Base-by-base conservation (phyloP, 2,888 invertebrate genomes). In the Tenthredo scrophulariae region DNA sequence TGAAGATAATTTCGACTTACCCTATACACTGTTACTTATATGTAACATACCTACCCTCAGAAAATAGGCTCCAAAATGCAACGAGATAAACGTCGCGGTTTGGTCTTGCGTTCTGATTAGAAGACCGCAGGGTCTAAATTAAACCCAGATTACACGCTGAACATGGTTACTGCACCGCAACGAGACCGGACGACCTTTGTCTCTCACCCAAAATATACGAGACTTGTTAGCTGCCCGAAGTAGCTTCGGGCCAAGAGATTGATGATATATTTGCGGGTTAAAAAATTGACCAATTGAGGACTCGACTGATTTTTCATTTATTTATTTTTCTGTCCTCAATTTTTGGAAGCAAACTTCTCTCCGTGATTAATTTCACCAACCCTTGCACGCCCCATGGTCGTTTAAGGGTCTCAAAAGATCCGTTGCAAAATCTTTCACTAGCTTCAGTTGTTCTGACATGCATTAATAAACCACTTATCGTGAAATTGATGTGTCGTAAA, bases 41-140 rank as follows among this genome's bases (percentile, higher is more conserved):
- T 22, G 10, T 4, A n/a, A n/a, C 62, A 10, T 26, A 18, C 1
- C 65, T 29, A 26, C 10, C 18, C 33, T 67, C 5, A 67, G 26
- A 26, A 67, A 67, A 67, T 29, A 67, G 15, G 18, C 10, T 18
- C 33, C 54, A 13, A 54, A 54, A 50, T 74, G 72, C 72, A 74
- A 33, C 54, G 13, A 18, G 10, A 46, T 37, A n/a, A 13, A 50
- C 29, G 22, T 33, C 50, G 77, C 18, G 54, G 77, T 77, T 29
- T 54, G 74, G 46, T 74, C 74, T 40, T 54, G 15, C 29, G 50
- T 77, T 77, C 77, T 77, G 77, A 77, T 77, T 77, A 77, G 54
- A 77, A 77, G 33, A 77, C 77, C 54, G 54, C 77, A 77, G 40
- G 77, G 50, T 77, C 37, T 26, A 33, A 46, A 77, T 77, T 77